Conservation (phyloP, 1,140 invertebrate species). For the Campoletis sonorensis region DNA sequence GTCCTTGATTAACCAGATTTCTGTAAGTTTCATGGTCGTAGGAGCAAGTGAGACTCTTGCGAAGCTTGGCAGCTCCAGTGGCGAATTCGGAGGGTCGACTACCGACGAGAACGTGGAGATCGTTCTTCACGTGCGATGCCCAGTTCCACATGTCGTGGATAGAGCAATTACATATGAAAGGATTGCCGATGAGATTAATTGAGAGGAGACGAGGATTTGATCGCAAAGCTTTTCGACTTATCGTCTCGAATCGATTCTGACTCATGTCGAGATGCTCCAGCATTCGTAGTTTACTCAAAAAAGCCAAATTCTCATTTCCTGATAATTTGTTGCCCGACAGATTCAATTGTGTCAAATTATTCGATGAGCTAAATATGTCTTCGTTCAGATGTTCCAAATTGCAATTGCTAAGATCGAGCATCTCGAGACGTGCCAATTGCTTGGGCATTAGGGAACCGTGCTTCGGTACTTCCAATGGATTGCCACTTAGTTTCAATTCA, state of each 20-base stretch:
- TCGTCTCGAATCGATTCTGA: constrained; percentile 80
- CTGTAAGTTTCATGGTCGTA: constrained; percentile 80
- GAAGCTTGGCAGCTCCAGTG: constrained; percentile 80
- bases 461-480: constrained; percentile 80
- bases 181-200: constrained; percentile 82
- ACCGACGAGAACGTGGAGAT: constrained; percentile 81
- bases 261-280: constrained; percentile 82
- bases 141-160: constrained; percentile 85
- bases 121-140: constrained; percentile 81
- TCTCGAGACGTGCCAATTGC: constrained; percentile 81
- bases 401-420: constrained; percentile 82
- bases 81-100: constrained; percentile 73
- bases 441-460: constrained; percentile 79
- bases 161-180: constrained; percentile 83
- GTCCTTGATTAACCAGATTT: constrained; percentile 76
- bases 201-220: constrained; percentile 78
- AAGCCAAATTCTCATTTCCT: constrained; percentile 76
- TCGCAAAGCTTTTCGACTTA: constrained; percentile 78
- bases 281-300: constrained; percentile 78
- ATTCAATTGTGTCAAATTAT: constrained; percentile 81
- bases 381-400: constrained; percentile 79
- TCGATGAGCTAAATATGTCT: constrained; percentile 80
- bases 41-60: constrained; percentile 81
- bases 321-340: constrained; percentile 80
- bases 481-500: constrained; percentile 83